Evolutionary conservation across 2,797 vertebrate genomes (phyloP).

Genomic region (Notolepis coatsorum): DNA sequence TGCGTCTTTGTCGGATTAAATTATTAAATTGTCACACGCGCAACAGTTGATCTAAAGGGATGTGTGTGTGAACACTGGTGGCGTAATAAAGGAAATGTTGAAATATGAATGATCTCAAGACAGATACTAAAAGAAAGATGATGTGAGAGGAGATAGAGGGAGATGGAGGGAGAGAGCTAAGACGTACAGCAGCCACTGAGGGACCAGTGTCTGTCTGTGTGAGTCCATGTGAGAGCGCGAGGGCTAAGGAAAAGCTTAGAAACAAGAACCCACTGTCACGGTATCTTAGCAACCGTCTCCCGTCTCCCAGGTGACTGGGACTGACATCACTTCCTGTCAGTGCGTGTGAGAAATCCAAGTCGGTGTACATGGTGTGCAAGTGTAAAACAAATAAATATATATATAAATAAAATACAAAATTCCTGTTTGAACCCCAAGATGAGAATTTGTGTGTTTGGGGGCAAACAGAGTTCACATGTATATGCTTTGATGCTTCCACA

Average conservation of each 20-base stretch:
- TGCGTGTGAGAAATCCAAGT: slow-evolving; percentile 56
- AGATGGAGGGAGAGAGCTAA: slow-evolving; percentile 55
- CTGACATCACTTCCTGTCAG: slow-evolving; percentile 84
- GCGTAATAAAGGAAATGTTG: slow-evolving; percentile 31
- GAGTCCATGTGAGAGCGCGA: slow-evolving; percentile 70
- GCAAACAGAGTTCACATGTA: slow-evolving; percentile 22
- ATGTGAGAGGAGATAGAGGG: slow-evolving; percentile 22
- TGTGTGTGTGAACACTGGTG: slow-evolving; percentile 19
- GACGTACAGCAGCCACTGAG: slow-evolving; percentile 67
- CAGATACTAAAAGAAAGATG: slow-evolving; percentile 36
- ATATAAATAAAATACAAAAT: neutral
- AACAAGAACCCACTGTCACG: slow-evolving; percentile 84
- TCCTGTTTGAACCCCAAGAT: too few relatives aligned
- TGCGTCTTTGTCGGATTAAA: neutral
- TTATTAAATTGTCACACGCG: slow-evolving; percentile 17
- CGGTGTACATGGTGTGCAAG: slow-evolving; percentile 45
- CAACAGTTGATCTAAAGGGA: slow-evolving; percentile 11
- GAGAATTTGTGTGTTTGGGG: slow-evolving; percentile 5
- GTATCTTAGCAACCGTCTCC: slow-evolving; percentile 86
- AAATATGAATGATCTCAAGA: slow-evolving; percentile 44
- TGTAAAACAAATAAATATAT: neutral
- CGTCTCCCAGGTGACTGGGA: slow-evolving; percentile 82
- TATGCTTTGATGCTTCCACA: neutral
- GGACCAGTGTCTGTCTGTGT: slow-evolving; percentile 72
- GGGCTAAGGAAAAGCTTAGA: slow-evolving; percentile 66